Conservation (phyloP, 2,888 invertebrate genomes). For the Pharmacophagus antenor region DNA sequence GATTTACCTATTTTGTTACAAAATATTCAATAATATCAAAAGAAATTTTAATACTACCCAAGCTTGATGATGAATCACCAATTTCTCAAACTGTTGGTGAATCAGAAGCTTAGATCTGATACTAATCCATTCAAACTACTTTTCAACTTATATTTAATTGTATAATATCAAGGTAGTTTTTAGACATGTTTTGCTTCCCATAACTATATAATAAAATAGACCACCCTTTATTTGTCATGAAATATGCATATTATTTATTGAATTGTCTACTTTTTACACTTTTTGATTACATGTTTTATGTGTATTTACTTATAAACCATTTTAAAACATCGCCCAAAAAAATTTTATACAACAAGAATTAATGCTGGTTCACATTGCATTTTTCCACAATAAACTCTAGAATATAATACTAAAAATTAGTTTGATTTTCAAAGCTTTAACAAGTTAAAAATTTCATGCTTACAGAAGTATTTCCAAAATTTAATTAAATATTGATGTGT, state of each 20-base stretch:
- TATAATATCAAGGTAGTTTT: not conserved
- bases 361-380: no score
- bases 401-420: not conserved
- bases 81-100: constrained; percentile 77
- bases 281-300: not conserved
- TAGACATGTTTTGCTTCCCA: not conserved
- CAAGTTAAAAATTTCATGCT: no score
- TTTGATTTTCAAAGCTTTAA: not conserved
- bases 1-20: constrained; percentile 98
- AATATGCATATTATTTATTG: not conserved
- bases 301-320: not conserved
- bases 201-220: not conserved
- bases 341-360: not conserved
- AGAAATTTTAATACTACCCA: constrained; percentile 98
- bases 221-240: not conserved
- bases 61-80: constrained; percentile 88
- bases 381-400: not conserved
- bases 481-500: no score
- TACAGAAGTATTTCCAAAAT: no score
- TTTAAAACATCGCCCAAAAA: not conserved
- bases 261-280: not conserved
- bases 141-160: not conserved
- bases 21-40: constrained; percentile 99
- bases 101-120: constrained; percentile 69
- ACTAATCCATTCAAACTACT: not conserved